Conservation (phyloP, 2,888 invertebrate genomes). For the Orthonevra nobilis region DNA sequence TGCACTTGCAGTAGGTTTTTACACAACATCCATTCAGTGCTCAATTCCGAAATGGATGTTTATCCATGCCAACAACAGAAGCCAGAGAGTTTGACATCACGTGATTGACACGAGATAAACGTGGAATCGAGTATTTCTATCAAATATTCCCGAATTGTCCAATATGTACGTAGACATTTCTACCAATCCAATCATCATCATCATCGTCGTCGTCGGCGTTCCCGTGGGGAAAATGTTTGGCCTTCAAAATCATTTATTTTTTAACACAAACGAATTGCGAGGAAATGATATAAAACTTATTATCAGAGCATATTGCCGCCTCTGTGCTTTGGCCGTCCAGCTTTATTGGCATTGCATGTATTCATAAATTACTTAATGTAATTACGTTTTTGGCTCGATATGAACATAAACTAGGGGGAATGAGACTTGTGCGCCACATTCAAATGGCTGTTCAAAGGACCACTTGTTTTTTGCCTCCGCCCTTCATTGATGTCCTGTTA, state of each 20-base stretch:
- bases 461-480: too few relatives aligned
- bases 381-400: conserved; percentile 61
- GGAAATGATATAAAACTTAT: conserved; percentile 54
- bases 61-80: conserved; percentile 36
- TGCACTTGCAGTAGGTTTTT: conserved; percentile 46
- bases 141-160: conserved; percentile 41
- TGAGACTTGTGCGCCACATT: too few relatives aligned
- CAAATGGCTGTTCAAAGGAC: too few relatives aligned
- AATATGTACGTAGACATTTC: conserved; percentile 2
- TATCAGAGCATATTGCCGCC: conserved; percentile 19
- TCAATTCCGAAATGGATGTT: conserved; percentile 52
- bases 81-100: conserved; percentile 39
- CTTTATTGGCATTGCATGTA: conserved; percentile 42
- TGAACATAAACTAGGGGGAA: too few relatives aligned
- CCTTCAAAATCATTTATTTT: conserved; percentile 59
- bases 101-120: conserved; percentile 56
- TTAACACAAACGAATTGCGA: conserved; percentile 48
- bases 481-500: neutral
- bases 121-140: conserved; percentile 48
- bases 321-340: too few relatives aligned
- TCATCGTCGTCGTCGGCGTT: conserved; percentile 7
- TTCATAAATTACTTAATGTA: conserved; percentile 68
- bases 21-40: conserved; percentile 44
- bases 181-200: conserved; percentile 42
- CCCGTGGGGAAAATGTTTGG: conserved; percentile 18